Base-by-base conservation (phyloP, 2,888 invertebrate genomes). In the Ophion ventricosus region DNA sequence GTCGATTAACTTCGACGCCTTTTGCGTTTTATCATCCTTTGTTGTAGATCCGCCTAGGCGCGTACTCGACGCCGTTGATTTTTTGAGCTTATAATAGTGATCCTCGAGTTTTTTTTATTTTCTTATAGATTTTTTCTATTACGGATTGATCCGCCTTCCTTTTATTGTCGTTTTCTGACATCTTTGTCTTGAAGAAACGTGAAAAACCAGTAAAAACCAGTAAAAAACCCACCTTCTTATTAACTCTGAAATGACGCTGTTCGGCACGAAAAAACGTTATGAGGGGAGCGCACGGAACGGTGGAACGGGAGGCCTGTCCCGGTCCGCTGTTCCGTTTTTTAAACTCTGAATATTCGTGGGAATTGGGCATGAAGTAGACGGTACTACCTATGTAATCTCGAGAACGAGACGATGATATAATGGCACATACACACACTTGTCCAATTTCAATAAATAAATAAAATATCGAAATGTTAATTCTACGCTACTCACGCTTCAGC, bases 221-320 rank as follows among this genome's bases (percentile, higher is more conserved):
- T 57, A 59, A 23, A 59, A 35, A 25, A 35, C 2, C 29, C 4
- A 2, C 4, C 29, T 29, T 29, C 7, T 29, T 29, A 3, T 29
- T 29, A 25, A 73, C 72, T 73, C 59, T 59, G 25, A 73, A 40
- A 20, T 23, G 29, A 7, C 59, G 25, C 25, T 25, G 20, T 63
- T 63, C 63, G 64, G 56, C 29, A 75, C 75, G 75, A 75, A 75
- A 75, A 78, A 78, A 64, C 78, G 56, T 79, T 72, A 57, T 72
- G 79, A 26, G 64, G 10, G 40, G 67, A 40, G 64, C 73, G 35
- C 61, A 66, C 67, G 61, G 74, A 80, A 73, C n/a, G 66, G 64
- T 66, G 35, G 59, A 56, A 29, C 29, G 29, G 4, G 29, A 59
- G 49, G 26, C 57, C 14, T 40, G 20, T 26, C 74, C 77, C 20